Conservation (phyloP, 2,888 invertebrate genomes). For the Acronicta psi region DNA sequence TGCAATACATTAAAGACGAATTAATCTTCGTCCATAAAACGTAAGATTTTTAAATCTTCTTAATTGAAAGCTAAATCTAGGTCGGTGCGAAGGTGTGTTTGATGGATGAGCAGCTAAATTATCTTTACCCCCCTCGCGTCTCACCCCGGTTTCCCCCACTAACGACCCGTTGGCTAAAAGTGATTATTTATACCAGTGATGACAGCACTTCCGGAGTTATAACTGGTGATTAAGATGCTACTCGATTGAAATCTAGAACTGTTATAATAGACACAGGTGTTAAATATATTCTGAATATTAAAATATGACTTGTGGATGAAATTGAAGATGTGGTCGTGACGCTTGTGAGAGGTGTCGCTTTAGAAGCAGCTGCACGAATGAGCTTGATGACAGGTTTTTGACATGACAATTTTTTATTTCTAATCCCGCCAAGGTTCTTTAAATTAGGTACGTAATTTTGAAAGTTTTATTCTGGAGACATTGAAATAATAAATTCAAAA, state of each 20-base stretch:
- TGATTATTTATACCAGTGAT: slow-evolving; percentile 82
- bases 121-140: slow-evolving; percentile 64
- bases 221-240: slow-evolving; percentile 71
- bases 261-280: slow-evolving; percentile 52
- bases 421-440: background rate
- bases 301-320: slow-evolving; percentile 42
- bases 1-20: slow-evolving; percentile 11
- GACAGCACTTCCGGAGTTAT: slow-evolving; percentile 84
- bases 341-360: slow-evolving; percentile 21
- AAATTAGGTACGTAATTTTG: slow-evolving; percentile 8
- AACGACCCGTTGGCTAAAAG: slow-evolving; percentile 79
- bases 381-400: slow-evolving; percentile 32
- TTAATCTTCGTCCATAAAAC: slow-evolving; percentile 11
- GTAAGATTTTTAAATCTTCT: slow-evolving; percentile 55
- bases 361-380: slow-evolving; percentile 19
- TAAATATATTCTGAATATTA: slow-evolving; percentile 47
- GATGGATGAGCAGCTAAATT: slow-evolving; percentile 85
- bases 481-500: slow-evolving; percentile 14
- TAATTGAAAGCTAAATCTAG: slow-evolving; percentile 81
- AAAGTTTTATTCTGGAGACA: slow-evolving; percentile 4
- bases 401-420: slow-evolving; percentile 29
- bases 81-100: slow-evolving; percentile 76
- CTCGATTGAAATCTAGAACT: slow-evolving; percentile 70
- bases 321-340: slow-evolving; percentile 22
- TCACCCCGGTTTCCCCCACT: slow-evolving; percentile 61